Evolutionary conservation across 2,888 invertebrate genomes (phyloP).

Genomic region (Perithous albicinctus): DNA sequence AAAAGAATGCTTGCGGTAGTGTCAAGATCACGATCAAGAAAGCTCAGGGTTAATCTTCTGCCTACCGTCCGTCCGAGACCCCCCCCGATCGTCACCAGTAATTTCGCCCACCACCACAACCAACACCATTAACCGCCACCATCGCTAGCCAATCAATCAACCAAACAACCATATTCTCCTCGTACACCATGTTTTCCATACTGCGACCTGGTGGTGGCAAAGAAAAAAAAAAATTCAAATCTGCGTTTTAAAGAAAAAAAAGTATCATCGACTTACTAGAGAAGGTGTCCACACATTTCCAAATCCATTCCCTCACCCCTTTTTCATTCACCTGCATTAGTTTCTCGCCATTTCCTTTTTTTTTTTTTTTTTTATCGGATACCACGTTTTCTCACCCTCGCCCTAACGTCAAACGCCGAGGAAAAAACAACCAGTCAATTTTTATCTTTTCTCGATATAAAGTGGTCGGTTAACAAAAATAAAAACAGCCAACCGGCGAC

Average conservation of each 20-base stretch:
- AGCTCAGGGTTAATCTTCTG: constrained; percentile 68
- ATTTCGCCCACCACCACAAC: constrained; percentile 54
- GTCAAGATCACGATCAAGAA: constrained; percentile 66
- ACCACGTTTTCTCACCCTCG: not conserved
- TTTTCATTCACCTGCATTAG: not conserved
- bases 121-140: constrained; percentile 55
- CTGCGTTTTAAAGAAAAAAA: constrained; percentile 33
- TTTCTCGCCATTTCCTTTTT: constrained; percentile 4
- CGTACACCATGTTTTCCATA: constrained; percentile 47
- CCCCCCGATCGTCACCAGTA: constrained; percentile 55
- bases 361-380: not conserved
- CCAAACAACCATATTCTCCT: constrained; percentile 25
- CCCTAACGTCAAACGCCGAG: constrained; percentile 5
- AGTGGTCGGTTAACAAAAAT: not conserved
- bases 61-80: constrained; percentile 64
- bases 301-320: not conserved
- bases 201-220: constrained; percentile 48
- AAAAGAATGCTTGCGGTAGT: constrained; percentile 67
- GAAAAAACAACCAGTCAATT: not conserved
- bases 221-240: constrained; percentile 32
- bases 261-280: constrained; percentile 37
- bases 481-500: not conserved
- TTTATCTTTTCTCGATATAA: constrained; percentile 2
- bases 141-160: constrained; percentile 49
- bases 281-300: constrained; percentile 40